Conservation (phyloP, 2,888 invertebrate genomes). For the Pegoplata infirma region DNA sequence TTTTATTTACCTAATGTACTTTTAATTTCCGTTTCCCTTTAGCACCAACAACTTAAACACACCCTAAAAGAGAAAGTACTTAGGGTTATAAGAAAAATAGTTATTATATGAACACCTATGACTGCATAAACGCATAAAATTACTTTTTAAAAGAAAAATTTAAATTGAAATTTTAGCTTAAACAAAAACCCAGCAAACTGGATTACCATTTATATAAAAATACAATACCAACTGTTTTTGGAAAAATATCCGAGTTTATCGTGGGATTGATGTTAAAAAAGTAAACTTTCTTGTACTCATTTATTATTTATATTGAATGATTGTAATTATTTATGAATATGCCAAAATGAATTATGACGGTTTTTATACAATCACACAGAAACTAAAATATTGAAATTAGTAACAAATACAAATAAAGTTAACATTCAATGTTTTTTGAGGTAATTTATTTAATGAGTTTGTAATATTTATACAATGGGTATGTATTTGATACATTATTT, state of each 20-base stretch:
- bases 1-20: constrained; percentile 38
- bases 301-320: background rate
- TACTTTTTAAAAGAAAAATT: too few species aligned
- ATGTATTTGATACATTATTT: too few species aligned
- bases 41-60: background rate
- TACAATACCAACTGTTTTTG: too few species aligned
- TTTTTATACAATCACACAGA: background rate
- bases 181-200: too few species aligned
- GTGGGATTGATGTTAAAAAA: too few species aligned
- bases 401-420: background rate
- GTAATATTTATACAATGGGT: too few species aligned
- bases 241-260: too few species aligned
- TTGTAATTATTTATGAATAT: background rate
- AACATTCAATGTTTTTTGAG: background rate
- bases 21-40: constrained; percentile 24
- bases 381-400: background rate
- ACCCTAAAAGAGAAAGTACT: too few species aligned
- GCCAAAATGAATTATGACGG: background rate
- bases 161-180: too few species aligned
- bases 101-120: background rate
- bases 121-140: background rate
- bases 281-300: background rate
- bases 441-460: too few species aligned
- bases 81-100: background rate
- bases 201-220: too few species aligned